These are phyloP conservation scores for Leucoraja erinaceus DNA, from an alignment of 2,113 vertebrate species.

Conservation along the genomic window DNA sequence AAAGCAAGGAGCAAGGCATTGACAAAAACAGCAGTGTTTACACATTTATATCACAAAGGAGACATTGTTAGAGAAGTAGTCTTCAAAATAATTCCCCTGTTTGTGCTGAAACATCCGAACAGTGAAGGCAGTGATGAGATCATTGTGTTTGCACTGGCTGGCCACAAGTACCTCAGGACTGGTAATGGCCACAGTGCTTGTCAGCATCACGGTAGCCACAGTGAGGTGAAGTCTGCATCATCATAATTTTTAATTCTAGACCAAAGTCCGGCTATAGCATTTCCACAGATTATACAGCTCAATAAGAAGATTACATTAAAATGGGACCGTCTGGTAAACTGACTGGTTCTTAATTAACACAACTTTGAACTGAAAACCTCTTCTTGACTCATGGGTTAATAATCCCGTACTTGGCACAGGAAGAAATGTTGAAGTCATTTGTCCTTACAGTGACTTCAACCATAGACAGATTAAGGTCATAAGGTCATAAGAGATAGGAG, in stretches of 20 bases:
- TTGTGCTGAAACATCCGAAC: constrained; percentile 12
- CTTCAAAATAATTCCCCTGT: constrained; percentile 32
- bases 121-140: constrained; percentile 21
- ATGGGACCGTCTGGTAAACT: constrained; percentile 12
- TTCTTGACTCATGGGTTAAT: constrained; percentile 29
- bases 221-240: constrained; percentile 10
- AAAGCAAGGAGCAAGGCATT: background rate
- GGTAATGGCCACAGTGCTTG: constrained; percentile 14
- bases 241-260: background rate
- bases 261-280: background rate
- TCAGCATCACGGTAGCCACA: constrained; percentile 19
- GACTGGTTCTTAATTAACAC: background rate
- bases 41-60: constrained; percentile 31
- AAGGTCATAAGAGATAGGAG: no score
- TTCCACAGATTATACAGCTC: constrained; percentile 18
- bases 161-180: constrained; percentile 7
- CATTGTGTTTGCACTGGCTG: constrained; percentile 33
- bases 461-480: background rate
- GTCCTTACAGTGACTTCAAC: constrained; percentile 18
- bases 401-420: background rate
- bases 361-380: background rate
- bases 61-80: constrained; percentile 15
- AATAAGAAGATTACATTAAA: background rate
- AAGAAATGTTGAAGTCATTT: background rate
- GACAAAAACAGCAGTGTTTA: background rate